Conservation (phyloP, 1,140 invertebrate genomes). For the Helicorthomorpha holstii region DNA sequence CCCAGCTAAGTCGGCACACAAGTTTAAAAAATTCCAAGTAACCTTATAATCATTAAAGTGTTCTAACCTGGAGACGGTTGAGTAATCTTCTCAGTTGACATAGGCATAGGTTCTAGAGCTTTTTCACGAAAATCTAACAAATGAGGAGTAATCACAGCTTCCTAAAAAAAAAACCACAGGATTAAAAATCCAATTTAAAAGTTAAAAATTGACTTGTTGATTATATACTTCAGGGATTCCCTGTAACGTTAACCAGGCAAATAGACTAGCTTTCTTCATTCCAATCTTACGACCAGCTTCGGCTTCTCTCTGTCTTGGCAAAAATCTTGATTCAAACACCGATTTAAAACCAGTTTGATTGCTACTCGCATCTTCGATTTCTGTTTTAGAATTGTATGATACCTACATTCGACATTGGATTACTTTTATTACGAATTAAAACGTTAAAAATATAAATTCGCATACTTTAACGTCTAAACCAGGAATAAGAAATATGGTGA, state of each 20-base stretch:
- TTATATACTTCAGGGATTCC: slow-evolving; percentile 60
- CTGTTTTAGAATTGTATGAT: slow-evolving; percentile 20
- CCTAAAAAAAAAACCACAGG: slow-evolving; percentile 20
- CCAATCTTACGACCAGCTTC: slow-evolving; percentile 22
- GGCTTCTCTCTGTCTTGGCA: background rate
- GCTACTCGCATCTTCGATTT: slow-evolving; percentile 10
- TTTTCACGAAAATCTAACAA: slow-evolving; percentile 89
- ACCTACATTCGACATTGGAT: slow-evolving; percentile 9
- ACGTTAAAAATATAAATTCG: slow-evolving; percentile 4
- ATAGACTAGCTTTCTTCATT: slow-evolving; percentile 78
- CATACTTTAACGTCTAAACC: slow-evolving; percentile 79
- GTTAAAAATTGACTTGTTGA: background rate
- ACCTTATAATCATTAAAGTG: background rate
- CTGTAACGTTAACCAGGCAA: slow-evolving; percentile 89
- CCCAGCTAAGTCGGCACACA: background rate
- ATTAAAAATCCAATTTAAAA: background rate
- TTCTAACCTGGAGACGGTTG: background rate
- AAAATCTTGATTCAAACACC: background rate
- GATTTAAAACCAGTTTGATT: background rate
- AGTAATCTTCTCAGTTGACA: background rate
- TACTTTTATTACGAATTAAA: background rate
- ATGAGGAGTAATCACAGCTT: slow-evolving; percentile 85
- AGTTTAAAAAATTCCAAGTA: background rate
- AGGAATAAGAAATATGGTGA: slow-evolving; percentile 86
- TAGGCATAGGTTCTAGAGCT: slow-evolving; percentile 68